Base-by-base conservation (phyloP, 1,140 invertebrate genomes). In the Panagrolaimus sp. region DNA sequence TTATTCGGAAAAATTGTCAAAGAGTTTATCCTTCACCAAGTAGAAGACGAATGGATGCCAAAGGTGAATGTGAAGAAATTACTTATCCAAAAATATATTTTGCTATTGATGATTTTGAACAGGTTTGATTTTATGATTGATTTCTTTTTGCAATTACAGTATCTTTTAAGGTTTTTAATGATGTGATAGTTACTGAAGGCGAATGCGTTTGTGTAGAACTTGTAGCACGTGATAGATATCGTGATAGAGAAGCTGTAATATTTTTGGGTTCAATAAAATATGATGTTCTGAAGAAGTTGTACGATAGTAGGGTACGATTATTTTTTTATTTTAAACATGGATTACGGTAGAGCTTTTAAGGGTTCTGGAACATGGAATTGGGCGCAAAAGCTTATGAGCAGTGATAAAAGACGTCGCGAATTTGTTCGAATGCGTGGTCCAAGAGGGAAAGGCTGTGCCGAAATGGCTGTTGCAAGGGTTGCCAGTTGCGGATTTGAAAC, bases 21-120 rank as follows among this genome's bases (percentile, higher is more conserved):
- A 51, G 69, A 84, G 95, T 98, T 9, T 98, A 96, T 86, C 93
- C 96, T 11, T 95, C 92, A 57, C 96, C 96, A 9, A 96, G 92
- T 85, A 88, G 91, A 65, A 86, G 95, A 76, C 88, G 92, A 82
- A 98, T 98, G 94, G 93, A 98, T 84, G 91, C 91, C 14, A 98
- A 98, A 86, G 96, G 94, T 43, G 94, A 96, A 82, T 89, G 91
- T 71, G 96, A 98, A 86, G 92, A 97, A 86, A 97, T 98, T 83
- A 95, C 93, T 42, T 98, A 97, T 86, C 96, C 96, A 1, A 92
- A 96, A 86, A 93, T 98, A 75, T 98, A 92, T 86, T 98, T 98
- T 85, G 93, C 93, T 88, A 92, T 98, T 61, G 96, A 98, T 85
- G 96, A 97, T 86, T 98, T 97, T 85, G 95, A 98, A 85, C 93